Evolutionary conservation across 1,140 invertebrate species (phyloP).

Genomic region (Lasioglossum baleicum): DNA sequence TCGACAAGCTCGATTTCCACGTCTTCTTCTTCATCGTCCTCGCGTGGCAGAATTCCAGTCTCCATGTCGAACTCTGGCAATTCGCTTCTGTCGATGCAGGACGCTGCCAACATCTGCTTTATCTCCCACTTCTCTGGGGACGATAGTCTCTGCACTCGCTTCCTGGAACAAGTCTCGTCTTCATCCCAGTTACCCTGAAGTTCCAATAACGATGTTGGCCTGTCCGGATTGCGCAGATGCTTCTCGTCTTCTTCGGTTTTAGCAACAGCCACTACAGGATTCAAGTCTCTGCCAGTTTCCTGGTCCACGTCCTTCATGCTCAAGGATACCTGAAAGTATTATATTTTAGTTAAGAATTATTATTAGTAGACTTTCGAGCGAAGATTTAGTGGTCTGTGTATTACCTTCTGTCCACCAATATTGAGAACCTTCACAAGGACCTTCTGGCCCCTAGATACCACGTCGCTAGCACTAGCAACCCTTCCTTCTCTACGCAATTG

Average conservation of each 20-base stretch:
- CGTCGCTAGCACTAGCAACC: constrained; percentile 96
- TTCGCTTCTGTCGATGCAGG: constrained; percentile 87
- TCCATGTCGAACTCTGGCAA: constrained; percentile 95
- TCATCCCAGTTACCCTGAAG: constrained; percentile 86
- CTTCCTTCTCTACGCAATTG: constrained; percentile 95
- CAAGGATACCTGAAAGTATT: constrained; percentile 84
- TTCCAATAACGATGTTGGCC: constrained; percentile 87
- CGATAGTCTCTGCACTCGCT: constrained; percentile 94
- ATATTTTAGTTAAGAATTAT: no score
- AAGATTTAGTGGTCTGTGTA: no score
- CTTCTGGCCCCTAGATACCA: constrained; percentile 93
- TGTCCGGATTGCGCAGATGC: constrained; percentile 91
- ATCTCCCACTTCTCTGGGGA: constrained; percentile 97
- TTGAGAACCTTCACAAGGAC: constrained; percentile 94
- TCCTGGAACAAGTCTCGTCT: constrained; percentile 88
- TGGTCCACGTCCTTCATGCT: constrained; percentile 99
- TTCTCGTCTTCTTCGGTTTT: constrained; percentile 84
- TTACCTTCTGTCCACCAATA: constrained; percentile 92
- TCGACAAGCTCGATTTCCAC: constrained; percentile 99
- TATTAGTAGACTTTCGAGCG: no score
- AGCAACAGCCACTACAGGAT: constrained; percentile 83
- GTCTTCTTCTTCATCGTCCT: constrained; percentile 97
- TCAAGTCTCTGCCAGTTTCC: constrained; percentile 95
- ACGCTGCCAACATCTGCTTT: constrained; percentile 83
- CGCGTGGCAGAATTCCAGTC: constrained; percentile 91